These are phyloP conservation scores for Resseliella maxima DNA, from an alignment of 2,888 invertebrate species.

Conservation along the genomic window DNA sequence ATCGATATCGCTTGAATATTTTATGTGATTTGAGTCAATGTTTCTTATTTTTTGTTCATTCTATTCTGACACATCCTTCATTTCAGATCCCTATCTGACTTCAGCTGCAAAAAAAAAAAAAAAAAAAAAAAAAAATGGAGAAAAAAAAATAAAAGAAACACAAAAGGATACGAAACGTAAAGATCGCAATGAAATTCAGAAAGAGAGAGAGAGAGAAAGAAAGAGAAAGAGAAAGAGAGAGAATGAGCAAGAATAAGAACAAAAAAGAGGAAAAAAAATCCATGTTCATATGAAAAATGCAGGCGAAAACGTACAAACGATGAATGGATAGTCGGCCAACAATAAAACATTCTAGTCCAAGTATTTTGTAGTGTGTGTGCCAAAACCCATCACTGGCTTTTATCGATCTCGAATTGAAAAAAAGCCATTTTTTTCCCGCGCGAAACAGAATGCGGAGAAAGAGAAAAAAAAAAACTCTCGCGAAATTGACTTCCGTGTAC, in stretches of 20 bases:
- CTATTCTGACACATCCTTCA: background rate
- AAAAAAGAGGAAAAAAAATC: too few species aligned
- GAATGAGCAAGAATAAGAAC: background rate
- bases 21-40: background rate
- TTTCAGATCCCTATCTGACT: background rate
- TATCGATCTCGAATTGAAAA: background rate
- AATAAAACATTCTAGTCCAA: constrained; percentile 4
- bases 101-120: background rate
- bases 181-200: background rate
- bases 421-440: background rate
- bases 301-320: background rate
- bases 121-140: background rate
- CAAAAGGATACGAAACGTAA: background rate
- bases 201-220: background rate
- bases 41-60: background rate
- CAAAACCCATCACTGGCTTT: background rate
- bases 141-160: background rate
- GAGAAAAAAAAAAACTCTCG: background rate
- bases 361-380: constrained; percentile 19
- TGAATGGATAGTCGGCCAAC: background rate
- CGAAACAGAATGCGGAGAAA: too few species aligned
- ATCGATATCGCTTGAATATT: constrained; percentile 15
- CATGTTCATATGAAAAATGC: background rate
- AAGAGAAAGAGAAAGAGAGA: background rate
- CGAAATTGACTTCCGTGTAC: background rate